These are phyloP conservation scores for Ephestia elutella DNA, from an alignment of 1,140 invertebrate species.

Conservation along the genomic window DNA sequence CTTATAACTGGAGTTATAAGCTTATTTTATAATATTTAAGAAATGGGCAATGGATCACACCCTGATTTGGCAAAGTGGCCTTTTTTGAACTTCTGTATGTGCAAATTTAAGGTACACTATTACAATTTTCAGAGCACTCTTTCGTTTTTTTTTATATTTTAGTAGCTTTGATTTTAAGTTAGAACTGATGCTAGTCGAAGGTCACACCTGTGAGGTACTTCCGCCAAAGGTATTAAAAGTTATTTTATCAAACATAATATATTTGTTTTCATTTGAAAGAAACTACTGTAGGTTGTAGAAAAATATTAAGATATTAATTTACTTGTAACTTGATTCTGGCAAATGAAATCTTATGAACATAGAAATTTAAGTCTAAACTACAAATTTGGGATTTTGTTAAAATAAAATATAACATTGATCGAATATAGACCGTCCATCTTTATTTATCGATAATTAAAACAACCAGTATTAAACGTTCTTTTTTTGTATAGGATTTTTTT, in stretches of 20 bases:
- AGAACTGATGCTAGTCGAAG: conserved; percentile 10
- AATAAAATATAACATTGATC: not conserved
- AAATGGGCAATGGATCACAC: no score
- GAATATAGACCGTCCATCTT: not conserved
- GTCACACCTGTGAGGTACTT: conserved; percentile 6
- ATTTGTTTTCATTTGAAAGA: not conserved
- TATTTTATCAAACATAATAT: not conserved
- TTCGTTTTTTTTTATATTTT: not conserved
- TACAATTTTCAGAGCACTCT: no score
- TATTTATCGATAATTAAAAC: conserved; percentile 4
- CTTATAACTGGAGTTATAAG: no score
- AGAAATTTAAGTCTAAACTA: not conserved
- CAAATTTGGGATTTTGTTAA: no score
- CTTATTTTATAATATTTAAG: no score
- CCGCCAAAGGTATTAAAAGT: not conserved
- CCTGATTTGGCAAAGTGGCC: no score
- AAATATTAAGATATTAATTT: not conserved
- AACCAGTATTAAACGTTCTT: not conserved
- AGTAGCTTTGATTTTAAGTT: not conserved
- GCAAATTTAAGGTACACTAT: no score
- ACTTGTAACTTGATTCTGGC: not conserved
- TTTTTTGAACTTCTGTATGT: no score
- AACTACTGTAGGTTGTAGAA: not conserved
- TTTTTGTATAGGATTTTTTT: no score
- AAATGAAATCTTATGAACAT: not conserved